Percentiles rank a stretch among this genome's conserved stretches.
These are phyloP conservation scores for Aspidapion aeneum DNA, from an alignment of 2,888 invertebrate species.

Conservation along the genomic window DNA sequence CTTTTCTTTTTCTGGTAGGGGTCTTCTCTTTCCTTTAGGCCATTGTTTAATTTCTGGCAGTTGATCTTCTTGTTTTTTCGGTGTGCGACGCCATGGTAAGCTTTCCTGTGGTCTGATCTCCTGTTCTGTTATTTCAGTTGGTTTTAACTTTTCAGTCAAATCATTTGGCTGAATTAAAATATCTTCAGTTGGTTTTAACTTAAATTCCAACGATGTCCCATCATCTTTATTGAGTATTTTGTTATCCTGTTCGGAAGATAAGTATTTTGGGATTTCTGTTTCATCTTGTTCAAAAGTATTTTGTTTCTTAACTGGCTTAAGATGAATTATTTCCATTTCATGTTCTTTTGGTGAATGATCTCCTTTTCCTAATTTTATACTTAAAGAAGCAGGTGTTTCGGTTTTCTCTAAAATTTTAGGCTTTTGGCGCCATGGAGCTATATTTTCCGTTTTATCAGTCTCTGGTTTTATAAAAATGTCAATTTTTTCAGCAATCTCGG, in stretches of 20 bases:
- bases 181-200: slow-evolving; percentile 26
- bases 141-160: slow-evolving; percentile 34
- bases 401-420: slow-evolving; percentile 43
- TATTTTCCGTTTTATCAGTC: slow-evolving; percentile 35
- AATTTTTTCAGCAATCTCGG: slow-evolving; percentile 34
- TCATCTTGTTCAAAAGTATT: too few species aligned
- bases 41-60: slow-evolving; percentile 37
- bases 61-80: not conserved
- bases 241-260: too few species aligned
- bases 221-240: too few species aligned
- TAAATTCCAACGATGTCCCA: too few species aligned
- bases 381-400: slow-evolving; percentile 32
- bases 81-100: slow-evolving; percentile 38
- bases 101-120: slow-evolving; percentile 30
- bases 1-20: slow-evolving; percentile 45
- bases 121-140: slow-evolving; percentile 42
- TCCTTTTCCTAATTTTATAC: too few species aligned
- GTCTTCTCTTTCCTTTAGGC: slow-evolving; percentile 41
- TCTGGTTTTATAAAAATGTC: slow-evolving; percentile 36
- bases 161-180: slow-evolving; percentile 28
- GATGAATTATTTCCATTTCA: too few species aligned
- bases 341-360: too few species aligned
- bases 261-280: too few species aligned
- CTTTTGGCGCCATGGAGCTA: slow-evolving; percentile 43
- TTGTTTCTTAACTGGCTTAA: too few species aligned